These are phyloP conservation scores for Halichoerus grypus DNA, from an alignment of 2,113 vertebrate genomes.

Conservation along the genomic window DNA sequence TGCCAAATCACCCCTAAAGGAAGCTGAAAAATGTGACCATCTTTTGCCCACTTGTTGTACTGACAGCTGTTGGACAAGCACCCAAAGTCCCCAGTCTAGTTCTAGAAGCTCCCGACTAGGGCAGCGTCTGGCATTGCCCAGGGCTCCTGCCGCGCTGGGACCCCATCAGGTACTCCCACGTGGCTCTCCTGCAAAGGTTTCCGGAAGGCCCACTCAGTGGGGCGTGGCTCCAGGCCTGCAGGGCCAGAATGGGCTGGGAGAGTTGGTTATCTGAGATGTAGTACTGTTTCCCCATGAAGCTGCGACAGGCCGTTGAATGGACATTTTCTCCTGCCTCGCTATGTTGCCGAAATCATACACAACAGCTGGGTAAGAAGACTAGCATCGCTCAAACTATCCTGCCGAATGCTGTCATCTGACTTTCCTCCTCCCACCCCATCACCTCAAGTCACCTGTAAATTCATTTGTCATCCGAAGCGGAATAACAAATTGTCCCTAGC, in stretches of 20 bases:
- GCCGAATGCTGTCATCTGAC: slow-evolving; percentile 84
- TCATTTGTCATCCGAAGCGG: slow-evolving; percentile 86
- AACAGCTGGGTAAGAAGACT: slow-evolving; percentile 57
- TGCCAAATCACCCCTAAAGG: not conserved
- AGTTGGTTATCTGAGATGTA: not conserved
- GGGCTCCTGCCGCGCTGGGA: not conserved
- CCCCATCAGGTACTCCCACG: fast-evolving
- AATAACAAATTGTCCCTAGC: slow-evolving; percentile 81
- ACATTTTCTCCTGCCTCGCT: slow-evolving; percentile 63
- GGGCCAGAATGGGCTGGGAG: not conserved
- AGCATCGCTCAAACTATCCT: slow-evolving; percentile 85
- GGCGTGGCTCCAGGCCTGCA: not conserved
- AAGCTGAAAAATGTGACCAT: not conserved
- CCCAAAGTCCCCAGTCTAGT: not conserved
- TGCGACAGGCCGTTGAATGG: not conserved
- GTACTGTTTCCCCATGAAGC: not conserved
- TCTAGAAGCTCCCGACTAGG: not conserved
- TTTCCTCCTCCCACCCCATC: slow-evolving; percentile 35
- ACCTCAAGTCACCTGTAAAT: slow-evolving; percentile 88
- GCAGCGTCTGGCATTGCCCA: not conserved
- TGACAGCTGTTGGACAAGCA: not conserved
- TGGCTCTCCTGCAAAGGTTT: fast-evolving
- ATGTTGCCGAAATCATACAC: not conserved
- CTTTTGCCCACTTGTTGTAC: not conserved
- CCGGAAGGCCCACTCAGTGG: not conserved